A percentile compares a stretch with the other conserved stretches of the same genome.
These are phyloP conservation scores for Coregonus suidteri DNA, from an alignment of 2,797 vertebrate genomes.

Conservation along the genomic window DNA sequence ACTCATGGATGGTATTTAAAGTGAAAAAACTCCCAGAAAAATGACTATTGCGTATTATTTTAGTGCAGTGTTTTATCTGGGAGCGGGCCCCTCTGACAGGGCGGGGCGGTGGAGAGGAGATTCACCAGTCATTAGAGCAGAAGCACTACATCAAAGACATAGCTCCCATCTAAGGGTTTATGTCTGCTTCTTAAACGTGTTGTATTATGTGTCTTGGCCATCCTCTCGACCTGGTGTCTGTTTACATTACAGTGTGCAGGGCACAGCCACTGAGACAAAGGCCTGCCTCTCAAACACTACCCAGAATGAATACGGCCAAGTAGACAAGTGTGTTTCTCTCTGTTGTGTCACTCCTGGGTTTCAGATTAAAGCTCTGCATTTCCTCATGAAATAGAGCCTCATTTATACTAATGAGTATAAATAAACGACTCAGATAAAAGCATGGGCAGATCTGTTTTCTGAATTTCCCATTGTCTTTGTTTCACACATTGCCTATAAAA, in stretches of 20 bases:
- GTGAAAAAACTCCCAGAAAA: conserved; percentile 22
- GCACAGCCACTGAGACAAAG: conserved; percentile 20
- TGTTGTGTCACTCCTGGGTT: conserved; percentile 18
- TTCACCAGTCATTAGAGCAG: conserved; percentile 27
- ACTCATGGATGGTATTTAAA: conserved; percentile 60
- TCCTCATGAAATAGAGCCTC: not conserved
- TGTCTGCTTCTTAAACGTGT: conserved; percentile 26
- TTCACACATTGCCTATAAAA: conserved; percentile 47
- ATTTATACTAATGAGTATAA: not conserved
- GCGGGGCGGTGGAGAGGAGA: not conserved
- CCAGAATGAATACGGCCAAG: conserved; percentile 22
- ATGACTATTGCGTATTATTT: conserved; percentile 43
- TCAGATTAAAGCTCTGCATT: conserved; percentile 6
- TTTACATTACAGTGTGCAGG: conserved; percentile 30
- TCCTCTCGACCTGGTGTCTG: conserved; percentile 22
- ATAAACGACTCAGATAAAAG: conserved; percentile 20
- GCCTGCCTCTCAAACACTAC: conserved; percentile 23
- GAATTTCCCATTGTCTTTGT: conserved; percentile 44
- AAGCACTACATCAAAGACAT: conserved; percentile 39
- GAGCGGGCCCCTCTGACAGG: not conserved
- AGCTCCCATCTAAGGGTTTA: conserved; percentile 22
- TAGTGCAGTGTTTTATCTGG: conserved; percentile 29
- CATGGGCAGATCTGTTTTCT: conserved; percentile 21
- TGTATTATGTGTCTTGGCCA: conserved; percentile 30
- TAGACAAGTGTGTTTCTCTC: conserved; percentile 17